Base-by-base conservation (phyloP, 2,888 invertebrate genomes). In the Monopis laevigella region DNA sequence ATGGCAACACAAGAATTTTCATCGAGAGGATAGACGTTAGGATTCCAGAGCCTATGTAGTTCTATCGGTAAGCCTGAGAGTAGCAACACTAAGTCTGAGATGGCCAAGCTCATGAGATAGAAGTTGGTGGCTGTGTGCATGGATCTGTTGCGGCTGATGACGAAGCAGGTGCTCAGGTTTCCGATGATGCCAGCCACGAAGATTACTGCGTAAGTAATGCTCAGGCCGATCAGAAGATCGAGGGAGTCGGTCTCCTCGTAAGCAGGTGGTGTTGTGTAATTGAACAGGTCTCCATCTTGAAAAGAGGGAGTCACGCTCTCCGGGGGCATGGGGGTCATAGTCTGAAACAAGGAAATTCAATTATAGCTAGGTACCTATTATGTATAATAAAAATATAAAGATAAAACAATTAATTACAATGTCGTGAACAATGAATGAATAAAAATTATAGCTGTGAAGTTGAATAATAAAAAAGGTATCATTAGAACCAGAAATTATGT, bases 51-150 rank as follows among this genome's bases (percentile, higher is more conserved):
- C 46, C 82, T 82, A 59, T 91, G 87, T 42, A 92, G 82, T 59
- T 95, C 94, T 38, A 89, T 84, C 0, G 94, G 94, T 49, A 94
- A 70, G 5, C 94, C 94, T 55, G 89, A 85, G 3, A 89, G 62
- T 16, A 92, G 71, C 7, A 92, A 74, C 35, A 92, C 72, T 10
- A 92, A 69, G 65, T 93, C 92, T 2, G 90, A 90, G 10, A 92
- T 82, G 1, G 92, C 90, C 47, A 92, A 72, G 56, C 88, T 90
- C 72, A 92, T 90, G 26, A 92, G 78, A 59, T 92, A 92, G 61
- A 89, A 92, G 67, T 92, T 92, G 3, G 92, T 92, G 1, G 91
- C 89, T 0, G 92, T 92, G 65, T 91, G 91, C 92, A 92, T 92
- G 46, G 88, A 88, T 42, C 86, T 83, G 58, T 91, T 92, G 39